Evolutionary conservation across 2,888 invertebrate genomes (phyloP).

Genomic region (Pherbina coryleti): DNA sequence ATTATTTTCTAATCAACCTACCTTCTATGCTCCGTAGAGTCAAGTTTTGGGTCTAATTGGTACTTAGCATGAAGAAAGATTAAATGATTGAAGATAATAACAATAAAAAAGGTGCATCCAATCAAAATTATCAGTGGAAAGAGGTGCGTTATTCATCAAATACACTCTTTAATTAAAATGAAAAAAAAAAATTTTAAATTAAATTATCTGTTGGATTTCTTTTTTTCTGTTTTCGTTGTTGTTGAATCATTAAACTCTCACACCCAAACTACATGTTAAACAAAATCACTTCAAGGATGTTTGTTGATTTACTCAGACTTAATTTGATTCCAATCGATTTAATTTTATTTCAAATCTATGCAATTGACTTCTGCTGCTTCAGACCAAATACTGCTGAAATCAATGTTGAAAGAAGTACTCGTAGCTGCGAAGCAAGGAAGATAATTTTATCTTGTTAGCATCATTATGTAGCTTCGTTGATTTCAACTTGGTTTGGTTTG

Average conservation of each 20-base stretch:
- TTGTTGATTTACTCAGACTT: constrained; percentile 27
- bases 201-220: not conserved
- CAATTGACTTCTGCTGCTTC: constrained; percentile 18
- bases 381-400: not conserved
- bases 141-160: no score
- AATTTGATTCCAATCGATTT: constrained; percentile 29
- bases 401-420: not conserved
- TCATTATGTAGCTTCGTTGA: not conserved
- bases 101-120: no score
- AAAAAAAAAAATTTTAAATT: no score
- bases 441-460: not conserved
- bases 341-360: constrained; percentile 21
- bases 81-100: no score
- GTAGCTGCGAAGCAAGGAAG: not conserved
- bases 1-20: no score
- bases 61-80: no score
- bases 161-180: no score
- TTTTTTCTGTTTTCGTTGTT: not conserved
- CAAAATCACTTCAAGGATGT: constrained; percentile 10
- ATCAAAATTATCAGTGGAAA: no score
- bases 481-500: not conserved
- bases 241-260: no score
- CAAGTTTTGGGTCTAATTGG: no score
- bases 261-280: constrained; percentile 7
- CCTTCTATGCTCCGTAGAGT: no score